A percentile compares a stretch with the other conserved stretches of the same genome.
These are phyloP conservation scores for Lytechinus variegatus DNA, from an alignment of 35 echinoderm and acorn worm genomes.

Conservation along the genomic window DNA sequence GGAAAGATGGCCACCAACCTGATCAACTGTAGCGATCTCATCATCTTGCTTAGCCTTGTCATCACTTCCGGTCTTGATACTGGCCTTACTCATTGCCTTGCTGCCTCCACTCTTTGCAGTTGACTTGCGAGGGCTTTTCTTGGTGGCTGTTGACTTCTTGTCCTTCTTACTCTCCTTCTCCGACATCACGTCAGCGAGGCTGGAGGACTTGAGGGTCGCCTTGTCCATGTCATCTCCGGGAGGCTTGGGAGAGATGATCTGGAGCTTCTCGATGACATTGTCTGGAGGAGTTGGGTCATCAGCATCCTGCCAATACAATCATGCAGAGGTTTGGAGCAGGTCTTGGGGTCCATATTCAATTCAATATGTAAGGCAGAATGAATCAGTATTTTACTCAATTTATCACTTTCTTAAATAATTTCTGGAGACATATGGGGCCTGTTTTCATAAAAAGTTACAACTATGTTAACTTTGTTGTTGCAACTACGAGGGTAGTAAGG, in stretches of 20 bases:
- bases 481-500: no score
- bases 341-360: no score
- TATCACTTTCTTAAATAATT: no score
- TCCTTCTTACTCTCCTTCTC: conserved; percentile 55
- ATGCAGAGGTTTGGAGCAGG: background rate
- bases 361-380: no score
- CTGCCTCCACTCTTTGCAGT: conserved; percentile 62
- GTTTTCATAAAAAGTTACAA: no score
- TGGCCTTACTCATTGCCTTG: conserved; percentile 56
- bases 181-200: conserved; percentile 21
- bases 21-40: conserved; percentile 26
- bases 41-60: conserved; percentile 56
- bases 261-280: background rate
- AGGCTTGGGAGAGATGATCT: conserved; percentile 24
- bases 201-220: conserved; percentile 39
- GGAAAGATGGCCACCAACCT: background rate
- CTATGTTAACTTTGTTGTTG: no score
- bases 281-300: conserved; percentile 13
- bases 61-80: conserved; percentile 45
- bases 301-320: conserved; percentile 7
- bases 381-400: no score
- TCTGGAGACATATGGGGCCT: no score
- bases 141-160: conserved; percentile 33
- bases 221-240: conserved; percentile 31
- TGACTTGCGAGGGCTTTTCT: conserved; percentile 58